Conservation (phyloP, 2,113 vertebrate species). For the Macaca fascicularis region T2T-MFA8v1.1 NC_088378.1:129157501-129158000, state of each 20-base stretch:
- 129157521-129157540: slow-evolving; percentile 83
- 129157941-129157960: background rate
- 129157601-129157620: slow-evolving; percentile 60
- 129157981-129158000: background rate
- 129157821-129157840: background rate
- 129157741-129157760: background rate
- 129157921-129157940: background rate
- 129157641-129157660: slow-evolving; percentile 64
- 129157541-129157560: slow-evolving; percentile 79
- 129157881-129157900: background rate
- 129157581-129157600: slow-evolving; percentile 40
- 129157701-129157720: background rate
- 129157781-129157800: background rate
- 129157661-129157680: slow-evolving; percentile 51
- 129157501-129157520: slow-evolving; percentile 83
- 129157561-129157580: slow-evolving; percentile 76
- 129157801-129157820: background rate
- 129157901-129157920: background rate
- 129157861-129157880: background rate
- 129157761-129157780: background rate
- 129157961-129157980: background rate
- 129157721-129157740: background rate
- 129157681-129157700: background rate
- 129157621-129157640: slow-evolving; percentile 60
- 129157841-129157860: background rate